Evolutionary conservation across 2,113 vertebrate genomes (phyloP).

Genomic region (Deroptyus accipitrinus): DNA sequence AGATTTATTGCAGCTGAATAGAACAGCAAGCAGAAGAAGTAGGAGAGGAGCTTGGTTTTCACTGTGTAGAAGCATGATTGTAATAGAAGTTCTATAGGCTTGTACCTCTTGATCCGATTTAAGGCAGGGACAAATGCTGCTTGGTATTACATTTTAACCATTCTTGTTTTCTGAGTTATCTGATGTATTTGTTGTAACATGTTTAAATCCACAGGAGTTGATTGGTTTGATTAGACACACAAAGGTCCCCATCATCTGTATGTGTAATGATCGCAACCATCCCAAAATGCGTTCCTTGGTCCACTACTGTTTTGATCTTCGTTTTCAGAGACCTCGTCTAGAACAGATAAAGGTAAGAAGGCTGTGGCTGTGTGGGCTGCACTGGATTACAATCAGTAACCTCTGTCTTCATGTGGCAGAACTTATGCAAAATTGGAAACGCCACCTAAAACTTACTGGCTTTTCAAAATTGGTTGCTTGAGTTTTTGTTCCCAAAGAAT

Average conservation of each 20-base stretch:
- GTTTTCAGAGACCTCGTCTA: conserved; percentile 91
- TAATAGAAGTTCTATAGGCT: not conserved
- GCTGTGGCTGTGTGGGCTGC: not conserved
- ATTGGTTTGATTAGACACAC: conserved; percentile 89
- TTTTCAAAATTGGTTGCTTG: not conserved
- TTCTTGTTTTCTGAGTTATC: not conserved
- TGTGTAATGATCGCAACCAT: conserved; percentile 98
- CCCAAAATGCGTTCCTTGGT: conserved; percentile 92
- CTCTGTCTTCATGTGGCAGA: not conserved
- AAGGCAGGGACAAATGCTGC: not conserved
- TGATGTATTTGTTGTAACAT: not conserved
- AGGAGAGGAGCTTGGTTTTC: not conserved
- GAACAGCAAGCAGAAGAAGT: not conserved
- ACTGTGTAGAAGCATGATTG: not conserved
- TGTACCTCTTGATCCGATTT: not conserved
- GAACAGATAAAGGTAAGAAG: conserved; percentile 93
- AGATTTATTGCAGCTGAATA: not conserved
- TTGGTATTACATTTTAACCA: not conserved
- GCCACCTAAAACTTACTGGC: not conserved
- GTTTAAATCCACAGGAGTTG: conserved; percentile 81
- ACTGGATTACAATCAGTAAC: not conserved
- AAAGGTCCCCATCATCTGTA: conserved; percentile 96
- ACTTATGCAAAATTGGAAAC: not conserved
- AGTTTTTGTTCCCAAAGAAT: not conserved
- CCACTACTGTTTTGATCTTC: conserved; percentile 95